Evolutionary conservation across 2,888 invertebrate species (phyloP).

Genomic region (Drosophila seclusa): DNA sequence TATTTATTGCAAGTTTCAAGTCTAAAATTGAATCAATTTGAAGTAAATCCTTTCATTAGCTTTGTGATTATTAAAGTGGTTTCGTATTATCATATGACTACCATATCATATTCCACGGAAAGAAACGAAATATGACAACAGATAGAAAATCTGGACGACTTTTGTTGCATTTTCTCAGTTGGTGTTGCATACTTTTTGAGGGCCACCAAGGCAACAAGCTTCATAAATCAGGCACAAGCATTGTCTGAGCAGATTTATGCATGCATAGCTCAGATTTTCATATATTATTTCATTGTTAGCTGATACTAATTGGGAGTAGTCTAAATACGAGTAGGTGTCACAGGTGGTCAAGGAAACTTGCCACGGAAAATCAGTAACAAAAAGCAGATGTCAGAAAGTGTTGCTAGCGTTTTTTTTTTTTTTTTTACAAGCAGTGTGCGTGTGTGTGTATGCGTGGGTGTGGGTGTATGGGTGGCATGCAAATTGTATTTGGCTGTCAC

Average conservation of each 20-base stretch:
- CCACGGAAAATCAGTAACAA: slow-evolving; percentile 6
- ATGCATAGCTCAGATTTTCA: slow-evolving; percentile 3
- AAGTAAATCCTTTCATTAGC: background rate
- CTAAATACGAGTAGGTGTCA: slow-evolving; percentile 4
- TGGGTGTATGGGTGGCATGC: slow-evolving; percentile 11
- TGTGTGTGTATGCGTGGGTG: background rate
- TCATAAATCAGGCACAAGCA: background rate
- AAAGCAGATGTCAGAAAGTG: slow-evolving; percentile 36
- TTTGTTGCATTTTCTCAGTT: background rate
- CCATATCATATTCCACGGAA: background rate
- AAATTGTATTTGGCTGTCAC: slow-evolving; percentile 31
- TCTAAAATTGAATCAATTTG: background rate
- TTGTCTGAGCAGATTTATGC: background rate
- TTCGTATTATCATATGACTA: background rate
- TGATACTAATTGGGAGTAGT: slow-evolving; percentile 1
- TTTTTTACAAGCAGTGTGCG: background rate
- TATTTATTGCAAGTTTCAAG: background rate
- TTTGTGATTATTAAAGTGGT: background rate
- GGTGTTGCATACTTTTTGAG: background rate
- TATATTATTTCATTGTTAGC: background rate
- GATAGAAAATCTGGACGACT: background rate
- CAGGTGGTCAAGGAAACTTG: slow-evolving; percentile 3
- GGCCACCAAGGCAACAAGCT: no score
- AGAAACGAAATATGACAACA: background rate
- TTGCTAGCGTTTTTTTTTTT: slow-evolving; percentile 3